phyloP scores from a whole-genome alignment of 2,888 invertebrate genomes.

The Bombylius discolor region DNA sequence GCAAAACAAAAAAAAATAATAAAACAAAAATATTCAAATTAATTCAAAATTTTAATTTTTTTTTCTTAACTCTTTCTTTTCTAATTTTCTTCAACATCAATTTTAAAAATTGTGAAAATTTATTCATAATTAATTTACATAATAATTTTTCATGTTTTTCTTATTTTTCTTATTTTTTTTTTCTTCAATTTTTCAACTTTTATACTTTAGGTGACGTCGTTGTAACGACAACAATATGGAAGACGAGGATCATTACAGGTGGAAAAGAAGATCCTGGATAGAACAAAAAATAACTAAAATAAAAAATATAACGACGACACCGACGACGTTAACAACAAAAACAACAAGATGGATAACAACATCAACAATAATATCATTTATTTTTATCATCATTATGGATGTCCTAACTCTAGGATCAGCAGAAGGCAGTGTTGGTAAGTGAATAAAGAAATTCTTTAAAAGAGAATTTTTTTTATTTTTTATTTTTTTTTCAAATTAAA shows the following conservation, averaged over 20 bases:
- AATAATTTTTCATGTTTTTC: no score
- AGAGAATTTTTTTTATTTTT: no score
- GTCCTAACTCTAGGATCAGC: conserved; percentile 5
- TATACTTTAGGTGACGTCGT: conserved; percentile 6
- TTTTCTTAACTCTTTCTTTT: no score
- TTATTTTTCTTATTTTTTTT: no score
- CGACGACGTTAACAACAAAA: background rate
- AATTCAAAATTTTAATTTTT: no score
- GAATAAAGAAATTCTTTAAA: background rate
- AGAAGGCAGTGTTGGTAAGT: conserved; percentile 13
- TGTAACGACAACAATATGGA: conserved; percentile 7
- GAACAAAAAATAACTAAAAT: background rate
- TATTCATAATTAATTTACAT: no score
- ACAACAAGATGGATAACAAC: background rate
- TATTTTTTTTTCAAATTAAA: no score
- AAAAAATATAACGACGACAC: background rate
- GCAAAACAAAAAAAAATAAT: no score
- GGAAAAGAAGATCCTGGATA: background rate
- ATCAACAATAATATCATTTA: background rate
- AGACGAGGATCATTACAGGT: conserved; percentile 8
- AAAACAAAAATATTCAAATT: no score
- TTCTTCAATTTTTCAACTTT: no score
- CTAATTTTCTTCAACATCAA: no score
- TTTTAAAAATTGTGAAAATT: no score
- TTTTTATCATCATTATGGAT: background rate